Conservation (phyloP, 2,888 invertebrate genomes). For the Philonicus albiceps region DNA sequence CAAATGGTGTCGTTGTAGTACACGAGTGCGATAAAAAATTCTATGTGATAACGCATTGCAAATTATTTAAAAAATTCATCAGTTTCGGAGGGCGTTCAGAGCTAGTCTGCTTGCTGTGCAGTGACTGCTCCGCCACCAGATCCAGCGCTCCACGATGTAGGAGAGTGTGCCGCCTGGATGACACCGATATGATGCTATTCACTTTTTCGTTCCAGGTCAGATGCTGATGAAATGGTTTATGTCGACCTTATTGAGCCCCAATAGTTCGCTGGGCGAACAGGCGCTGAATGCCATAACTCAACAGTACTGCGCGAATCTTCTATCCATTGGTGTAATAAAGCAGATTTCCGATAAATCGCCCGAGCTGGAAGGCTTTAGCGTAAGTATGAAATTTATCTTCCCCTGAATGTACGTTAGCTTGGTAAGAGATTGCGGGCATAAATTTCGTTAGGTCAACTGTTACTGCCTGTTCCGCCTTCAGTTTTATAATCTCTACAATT, state of each 20-base stretch:
- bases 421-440: background rate
- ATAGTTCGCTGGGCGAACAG: slow-evolving; percentile 70
- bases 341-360: slow-evolving; percentile 75
- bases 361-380: slow-evolving; percentile 7
- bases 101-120: background rate
- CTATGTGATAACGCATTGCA: background rate
- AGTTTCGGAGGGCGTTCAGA: background rate
- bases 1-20: background rate
- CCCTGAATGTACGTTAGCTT: background rate
- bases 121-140: background rate
- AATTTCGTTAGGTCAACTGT: background rate
- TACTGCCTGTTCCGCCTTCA: background rate
- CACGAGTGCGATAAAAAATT: slow-evolving; percentile 34
- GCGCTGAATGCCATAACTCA: slow-evolving; percentile 80
- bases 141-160: background rate
- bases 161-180: background rate
- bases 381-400: slow-evolving; percentile 15
- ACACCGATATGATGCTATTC: slow-evolving; percentile 11
- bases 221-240: slow-evolving; percentile 91
- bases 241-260: slow-evolving; percentile 75
- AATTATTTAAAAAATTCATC: slow-evolving; percentile 19
- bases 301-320: slow-evolving; percentile 86
- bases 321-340: slow-evolving; percentile 85
- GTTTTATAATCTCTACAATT: background rate
- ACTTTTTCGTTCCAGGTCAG: slow-evolving; percentile 71